Percentiles rank a stretch among this genome's conserved stretches.
Conservation (phyloP, 2,797 vertebrate species). For the Poeciliopsis gracilis region DNA sequence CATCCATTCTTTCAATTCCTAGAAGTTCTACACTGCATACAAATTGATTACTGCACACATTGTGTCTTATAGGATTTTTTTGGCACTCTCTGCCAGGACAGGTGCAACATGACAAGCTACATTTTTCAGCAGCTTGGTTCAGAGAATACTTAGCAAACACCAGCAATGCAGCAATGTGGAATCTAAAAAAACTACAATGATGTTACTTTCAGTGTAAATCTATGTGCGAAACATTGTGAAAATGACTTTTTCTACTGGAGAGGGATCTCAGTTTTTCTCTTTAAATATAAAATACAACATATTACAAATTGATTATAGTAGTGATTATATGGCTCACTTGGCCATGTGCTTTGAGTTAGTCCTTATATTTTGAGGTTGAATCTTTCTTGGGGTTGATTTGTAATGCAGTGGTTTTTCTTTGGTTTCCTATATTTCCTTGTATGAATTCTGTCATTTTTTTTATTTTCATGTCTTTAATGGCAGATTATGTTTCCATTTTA, state of each 20-base stretch:
- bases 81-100: constrained; percentile 20
- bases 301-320: background rate
- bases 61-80: constrained; percentile 16
- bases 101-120: constrained; percentile 25
- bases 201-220: background rate
- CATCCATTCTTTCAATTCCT: constrained; percentile 11
- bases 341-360: background rate
- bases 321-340: background rate
- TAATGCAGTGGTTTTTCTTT: background rate
- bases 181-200: constrained; percentile 1
- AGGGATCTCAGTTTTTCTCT: background rate
- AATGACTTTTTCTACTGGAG: background rate
- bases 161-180: background rate
- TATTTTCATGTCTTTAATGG: background rate
- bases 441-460: background rate
- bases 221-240: background rate
- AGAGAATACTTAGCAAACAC: constrained; percentile 19
- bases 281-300: background rate
- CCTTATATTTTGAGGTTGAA: background rate
- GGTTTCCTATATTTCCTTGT: background rate
- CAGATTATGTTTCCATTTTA: no score
- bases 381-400: background rate
- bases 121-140: constrained; percentile 20
- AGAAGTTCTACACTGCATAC: constrained; percentile 15
- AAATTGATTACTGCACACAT: constrained; percentile 12